Percentiles rank a stretch among this genome's conserved stretches.
Evolutionary conservation across 2,797 vertebrate species (phyloP).

Genomic region (Sandelia bainsii): DNA sequence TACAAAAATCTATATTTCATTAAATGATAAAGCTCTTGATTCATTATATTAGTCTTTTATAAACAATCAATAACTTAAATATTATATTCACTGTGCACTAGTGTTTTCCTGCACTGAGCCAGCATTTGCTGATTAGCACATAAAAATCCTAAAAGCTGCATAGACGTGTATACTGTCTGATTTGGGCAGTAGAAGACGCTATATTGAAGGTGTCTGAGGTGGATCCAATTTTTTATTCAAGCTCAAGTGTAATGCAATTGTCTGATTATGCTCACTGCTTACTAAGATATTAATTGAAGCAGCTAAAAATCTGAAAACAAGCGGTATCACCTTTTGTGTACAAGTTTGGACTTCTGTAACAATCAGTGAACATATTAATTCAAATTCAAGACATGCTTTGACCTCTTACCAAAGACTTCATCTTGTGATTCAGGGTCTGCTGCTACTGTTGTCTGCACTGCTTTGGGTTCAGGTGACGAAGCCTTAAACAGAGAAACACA

Average conservation of each 20-base stretch:
- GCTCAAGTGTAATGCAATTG: not conserved
- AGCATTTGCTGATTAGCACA: not conserved
- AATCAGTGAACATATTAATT: not conserved
- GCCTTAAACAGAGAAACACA: slow-evolving; percentile 72
- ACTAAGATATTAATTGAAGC: not conserved
- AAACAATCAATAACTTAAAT: not conserved
- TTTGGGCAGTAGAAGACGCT: not conserved
- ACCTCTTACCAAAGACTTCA: slow-evolving; percentile 83
- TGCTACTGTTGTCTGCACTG: slow-evolving; percentile 7
- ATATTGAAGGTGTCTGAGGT: not conserved
- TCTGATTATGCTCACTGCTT: not conserved
- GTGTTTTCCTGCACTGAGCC: not conserved
- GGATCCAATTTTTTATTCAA: not conserved
- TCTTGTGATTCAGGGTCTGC: slow-evolving; percentile 75
- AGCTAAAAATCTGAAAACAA: not conserved
- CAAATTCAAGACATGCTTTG: not conserved
- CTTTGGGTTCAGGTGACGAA: slow-evolving; percentile 68
- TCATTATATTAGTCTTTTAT: too few species aligned
- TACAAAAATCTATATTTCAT: not conserved
- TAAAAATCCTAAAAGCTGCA: not conserved
- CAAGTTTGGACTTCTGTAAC: not conserved
- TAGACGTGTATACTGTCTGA: not conserved
- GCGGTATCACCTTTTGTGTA: not conserved
- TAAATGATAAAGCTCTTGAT: too few species aligned
- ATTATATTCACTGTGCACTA: not conserved